Conservation (phyloP, 1,140 invertebrate genomes). For the Euschistus heros region DNA sequence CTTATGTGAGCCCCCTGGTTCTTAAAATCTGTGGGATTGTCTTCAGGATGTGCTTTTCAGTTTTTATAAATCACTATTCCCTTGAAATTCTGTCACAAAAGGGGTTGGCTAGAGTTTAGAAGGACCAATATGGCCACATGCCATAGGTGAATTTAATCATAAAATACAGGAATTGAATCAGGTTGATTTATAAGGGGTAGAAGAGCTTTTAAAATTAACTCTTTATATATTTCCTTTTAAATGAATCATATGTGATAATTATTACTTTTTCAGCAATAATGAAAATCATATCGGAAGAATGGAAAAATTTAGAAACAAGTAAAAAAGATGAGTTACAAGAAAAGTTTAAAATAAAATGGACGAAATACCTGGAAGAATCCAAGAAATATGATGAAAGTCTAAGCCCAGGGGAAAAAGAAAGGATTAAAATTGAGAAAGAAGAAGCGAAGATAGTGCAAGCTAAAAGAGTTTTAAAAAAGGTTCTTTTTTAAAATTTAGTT, state of each 20-base stretch:
- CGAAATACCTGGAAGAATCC: slow-evolving; percentile 1
- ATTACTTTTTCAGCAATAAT: slow-evolving; percentile 7
- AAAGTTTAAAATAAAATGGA: slow-evolving; percentile 10
- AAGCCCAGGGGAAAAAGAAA: slow-evolving; percentile 8
- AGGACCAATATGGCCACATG: too few species aligned
- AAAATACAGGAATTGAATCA: too few species aligned
- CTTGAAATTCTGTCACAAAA: too few species aligned
- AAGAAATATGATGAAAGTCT: slow-evolving; percentile 13
- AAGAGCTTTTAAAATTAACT: neutral
- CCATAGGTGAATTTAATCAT: too few species aligned
- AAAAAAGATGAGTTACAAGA: slow-evolving; percentile 4
- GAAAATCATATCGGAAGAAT: slow-evolving; percentile 11
- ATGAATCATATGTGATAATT: neutral
- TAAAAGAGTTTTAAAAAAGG: slow-evolving; percentile 14
- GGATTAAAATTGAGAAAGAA: slow-evolving; percentile 6
- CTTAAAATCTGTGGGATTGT: too few species aligned
- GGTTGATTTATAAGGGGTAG: too few species aligned
- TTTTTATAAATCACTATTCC: too few species aligned
- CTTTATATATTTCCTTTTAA: neutral
- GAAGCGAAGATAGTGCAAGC: neutral
- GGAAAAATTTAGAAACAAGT: slow-evolving; percentile 6
- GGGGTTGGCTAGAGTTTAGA: too few species aligned
- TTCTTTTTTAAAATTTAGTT: neutral
- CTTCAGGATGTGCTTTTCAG: too few species aligned
- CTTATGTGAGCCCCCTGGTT: too few species aligned